These are phyloP conservation scores for Lepidocolaptes lacrymiger DNA, from an alignment of 2,797 vertebrate species.

Conservation along the genomic window DNA sequence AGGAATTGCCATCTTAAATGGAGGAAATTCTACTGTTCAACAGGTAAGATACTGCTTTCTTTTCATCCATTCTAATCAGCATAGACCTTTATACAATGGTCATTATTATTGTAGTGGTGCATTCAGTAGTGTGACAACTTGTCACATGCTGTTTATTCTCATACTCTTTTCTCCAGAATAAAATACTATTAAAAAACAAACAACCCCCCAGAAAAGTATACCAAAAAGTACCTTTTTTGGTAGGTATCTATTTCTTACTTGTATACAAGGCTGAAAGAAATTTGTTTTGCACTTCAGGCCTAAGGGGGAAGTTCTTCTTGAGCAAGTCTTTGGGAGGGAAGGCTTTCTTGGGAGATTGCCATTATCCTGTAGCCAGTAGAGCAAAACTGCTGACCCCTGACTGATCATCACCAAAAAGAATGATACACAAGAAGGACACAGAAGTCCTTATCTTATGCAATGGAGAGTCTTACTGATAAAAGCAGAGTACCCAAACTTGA, in stretches of 20 bases:
- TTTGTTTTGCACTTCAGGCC: neutral
- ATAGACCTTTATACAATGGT: neutral
- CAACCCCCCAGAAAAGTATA: too few species aligned
- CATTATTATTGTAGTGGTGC: neutral
- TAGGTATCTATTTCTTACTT: neutral
- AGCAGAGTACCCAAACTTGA: neutral
- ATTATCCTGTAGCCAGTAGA: neutral
- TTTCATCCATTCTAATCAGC: neutral
- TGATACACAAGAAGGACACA: neutral
- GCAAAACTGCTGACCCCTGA: neutral
- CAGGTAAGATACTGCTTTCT: constrained; percentile 79
- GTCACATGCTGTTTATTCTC: neutral
- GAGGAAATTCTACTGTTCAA: constrained; percentile 95
- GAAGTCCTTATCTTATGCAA: neutral
- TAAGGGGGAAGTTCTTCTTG: neutral
- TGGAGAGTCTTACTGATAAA: neutral
- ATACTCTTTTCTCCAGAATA: neutral
- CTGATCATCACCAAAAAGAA: neutral
- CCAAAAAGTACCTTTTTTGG: neutral
- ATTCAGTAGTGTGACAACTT: neutral
- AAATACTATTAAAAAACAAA: neutral
- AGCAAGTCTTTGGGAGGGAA: neutral
- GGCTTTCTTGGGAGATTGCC: neutral
- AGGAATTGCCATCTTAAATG: constrained; percentile 93
- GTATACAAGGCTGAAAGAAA: neutral